Evolutionary conservation across 2,113 vertebrate species (phyloP), one percentile per base, ranked within the genome.

Genomic region (Rallus limicola): DNA sequence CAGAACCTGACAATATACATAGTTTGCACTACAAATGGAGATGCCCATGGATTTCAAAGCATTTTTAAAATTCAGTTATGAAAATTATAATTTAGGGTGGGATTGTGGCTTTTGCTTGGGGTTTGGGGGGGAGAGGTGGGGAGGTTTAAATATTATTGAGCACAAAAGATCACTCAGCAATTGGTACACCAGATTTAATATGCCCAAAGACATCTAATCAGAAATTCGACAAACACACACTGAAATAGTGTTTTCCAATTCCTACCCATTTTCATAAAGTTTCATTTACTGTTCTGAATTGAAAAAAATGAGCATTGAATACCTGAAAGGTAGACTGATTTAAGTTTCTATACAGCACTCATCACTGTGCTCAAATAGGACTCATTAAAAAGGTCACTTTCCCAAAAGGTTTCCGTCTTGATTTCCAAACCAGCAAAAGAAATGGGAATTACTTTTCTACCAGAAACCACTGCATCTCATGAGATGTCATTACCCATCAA

Each of bases 351-450:
- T 67, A 75, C 44, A 85, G 76, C 25, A 80, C 28, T 91, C 50
- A 85, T 40, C 58, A 65, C 40, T 40, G 14, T 79, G 75, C 58
- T 93, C 82, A 86, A 88, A 95, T 40, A 88, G 44, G 21, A 80
- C 42, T 90, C 82, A 93, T 81, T 90, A 80, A 94, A 93, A 94
- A 88, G 55, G 92, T 90, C 92, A 86, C 59, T 93, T 86, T 90
- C 90, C 79, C 85, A 62, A 92, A 96, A 85, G 78, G 46, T 82
- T 90, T 58, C 40, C 63, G 65, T 80, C 87, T 85, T 93, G 55
- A 91, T 86, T 95, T 94, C 75, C 68, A 93, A 93, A 90, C 28
- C 63, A 77, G 70, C 62, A 95, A 79, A 53, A 94, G 65, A 80
- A 96, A 92, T 36, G 55, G 16, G 87, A 94, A 95, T 92, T 90